Base-by-base conservation (phyloP, 2,113 vertebrate species). In the Nestor notabilis region DNA sequence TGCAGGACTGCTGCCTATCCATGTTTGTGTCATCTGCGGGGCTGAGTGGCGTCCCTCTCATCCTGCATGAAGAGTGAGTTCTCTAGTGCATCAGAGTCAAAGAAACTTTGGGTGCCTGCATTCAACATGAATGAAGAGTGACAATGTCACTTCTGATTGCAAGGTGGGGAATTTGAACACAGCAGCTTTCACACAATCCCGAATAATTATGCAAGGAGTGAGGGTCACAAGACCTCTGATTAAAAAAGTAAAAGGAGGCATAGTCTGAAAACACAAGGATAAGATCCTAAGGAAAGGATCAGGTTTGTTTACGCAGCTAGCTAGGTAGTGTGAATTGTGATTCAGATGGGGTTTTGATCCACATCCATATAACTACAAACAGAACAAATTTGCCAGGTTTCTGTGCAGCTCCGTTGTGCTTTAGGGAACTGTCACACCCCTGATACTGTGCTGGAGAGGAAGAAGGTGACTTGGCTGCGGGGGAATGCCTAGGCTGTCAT, bases 1-100 rank as follows among this genome's bases (percentile, higher is more conserved):
- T 78, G 72, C 17, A 70, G 53, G 69, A 56, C 21, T 68, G 56
- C 55, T 81, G 46, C 43, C 72, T 56, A 19, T 75, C 52, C 24
- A 5, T 12, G 17, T 24, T 72, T 13, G 33, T 47, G 17, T n/a
- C 6, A 1, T 28, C 55, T 0, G 0, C 0, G 0, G 77, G 49
- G 21, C 19, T 87, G 33, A 46, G 9, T 37, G 0, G 31, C 37
- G 31, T 43, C 39, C 33, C 39, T 89, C 46, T 14, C 46, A 43
- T 31, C 52, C 43, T 24, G 20, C 64, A 21, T 1, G 60, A 90
- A 50, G 41, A 88, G 72, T 44, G 29, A 87, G 20, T 33, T 91
- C 15, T 50, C 49, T 56, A 18, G 81, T 8, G 28, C 16, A 16
- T 25, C 46, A 65, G n/a, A 66, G 31, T 12, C 43, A 43, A 86